Percentiles rank a stretch among this genome's conserved stretches.
phyloP scores from a whole-genome alignment of 2,888 invertebrate species.

The Terebella lapidaria region DNA sequence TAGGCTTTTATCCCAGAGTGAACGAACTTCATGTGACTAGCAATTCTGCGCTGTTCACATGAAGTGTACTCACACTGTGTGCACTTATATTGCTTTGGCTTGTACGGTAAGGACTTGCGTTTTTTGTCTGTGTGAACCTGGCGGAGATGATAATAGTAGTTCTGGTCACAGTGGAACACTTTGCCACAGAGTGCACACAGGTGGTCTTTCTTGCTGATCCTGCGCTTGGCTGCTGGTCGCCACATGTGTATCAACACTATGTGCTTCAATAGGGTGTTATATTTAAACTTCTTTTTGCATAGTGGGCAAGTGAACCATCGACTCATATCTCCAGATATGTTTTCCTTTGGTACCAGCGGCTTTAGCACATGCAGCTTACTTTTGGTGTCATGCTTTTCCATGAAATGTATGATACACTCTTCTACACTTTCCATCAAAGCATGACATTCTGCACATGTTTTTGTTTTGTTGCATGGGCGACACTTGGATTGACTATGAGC shows the following conservation, averaged over 20 bases:
- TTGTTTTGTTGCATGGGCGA: too few relatives aligned
- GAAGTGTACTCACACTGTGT: background rate
- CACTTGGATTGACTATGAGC: too few relatives aligned
- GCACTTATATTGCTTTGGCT: conserved; percentile 4
- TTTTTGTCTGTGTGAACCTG: conserved; percentile 5
- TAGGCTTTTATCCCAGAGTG: background rate
- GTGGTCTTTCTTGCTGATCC: background rate
- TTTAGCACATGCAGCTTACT: background rate
- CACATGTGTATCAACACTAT: background rate
- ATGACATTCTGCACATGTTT: background rate
- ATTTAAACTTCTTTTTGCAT: background rate
- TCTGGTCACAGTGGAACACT: background rate
- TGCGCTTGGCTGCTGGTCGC: background rate
- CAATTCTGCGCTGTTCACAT: background rate
- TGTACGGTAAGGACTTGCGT: conserved; percentile 6
- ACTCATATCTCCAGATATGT: background rate
- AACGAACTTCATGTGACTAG: background rate
- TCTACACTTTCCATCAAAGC: background rate
- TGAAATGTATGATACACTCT: background rate
- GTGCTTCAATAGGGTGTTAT: background rate
- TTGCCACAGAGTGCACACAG: background rate
- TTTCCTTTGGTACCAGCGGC: background rate
- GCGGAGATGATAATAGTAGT: background rate
- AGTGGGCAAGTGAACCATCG: background rate
- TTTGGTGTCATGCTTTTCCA: background rate